Evolutionary conservation across 2,113 vertebrate species (phyloP).

Genomic region (Ifrita kowaldi): DNA sequence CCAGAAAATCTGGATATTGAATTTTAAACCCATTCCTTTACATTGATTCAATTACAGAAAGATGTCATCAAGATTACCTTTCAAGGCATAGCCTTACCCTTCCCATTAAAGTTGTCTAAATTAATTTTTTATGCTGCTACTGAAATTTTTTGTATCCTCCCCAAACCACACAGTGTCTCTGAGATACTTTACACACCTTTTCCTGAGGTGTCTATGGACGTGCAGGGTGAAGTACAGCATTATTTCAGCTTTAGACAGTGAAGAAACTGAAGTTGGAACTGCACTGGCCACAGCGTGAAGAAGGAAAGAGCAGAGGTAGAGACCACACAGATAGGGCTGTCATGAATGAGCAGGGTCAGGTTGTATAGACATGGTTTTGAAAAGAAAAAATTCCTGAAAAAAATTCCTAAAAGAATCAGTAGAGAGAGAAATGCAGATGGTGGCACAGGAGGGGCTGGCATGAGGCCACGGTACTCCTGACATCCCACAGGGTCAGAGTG

Average conservation of each 20-base stretch:
- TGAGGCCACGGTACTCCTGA: fast-evolving
- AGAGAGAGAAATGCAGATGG: fast-evolving
- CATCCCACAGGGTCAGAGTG: neutral
- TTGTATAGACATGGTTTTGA: neutral
- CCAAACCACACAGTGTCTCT: neutral
- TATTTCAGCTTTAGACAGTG: neutral
- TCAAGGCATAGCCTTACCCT: neutral
- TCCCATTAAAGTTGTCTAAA: neutral
- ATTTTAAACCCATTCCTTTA: neutral
- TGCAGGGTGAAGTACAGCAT: neutral
- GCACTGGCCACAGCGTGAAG: fast-evolving
- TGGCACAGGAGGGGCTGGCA: neutral
- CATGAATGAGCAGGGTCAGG: fast-evolving
- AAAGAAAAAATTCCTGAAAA: neutral
- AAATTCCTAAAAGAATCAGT: neutral
- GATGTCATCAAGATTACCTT: neutral
- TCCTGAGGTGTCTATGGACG: neutral
- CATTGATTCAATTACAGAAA: neutral
- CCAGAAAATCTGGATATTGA: neutral
- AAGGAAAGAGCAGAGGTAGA: neutral
- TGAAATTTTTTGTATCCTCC: neutral
- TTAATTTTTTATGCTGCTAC: neutral
- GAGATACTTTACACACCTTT: neutral
- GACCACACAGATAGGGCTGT: neutral
- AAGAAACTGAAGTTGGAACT: neutral